Base-by-base conservation (phyloP, 2,797 vertebrate species). In the Cossypha caffra region DNA sequence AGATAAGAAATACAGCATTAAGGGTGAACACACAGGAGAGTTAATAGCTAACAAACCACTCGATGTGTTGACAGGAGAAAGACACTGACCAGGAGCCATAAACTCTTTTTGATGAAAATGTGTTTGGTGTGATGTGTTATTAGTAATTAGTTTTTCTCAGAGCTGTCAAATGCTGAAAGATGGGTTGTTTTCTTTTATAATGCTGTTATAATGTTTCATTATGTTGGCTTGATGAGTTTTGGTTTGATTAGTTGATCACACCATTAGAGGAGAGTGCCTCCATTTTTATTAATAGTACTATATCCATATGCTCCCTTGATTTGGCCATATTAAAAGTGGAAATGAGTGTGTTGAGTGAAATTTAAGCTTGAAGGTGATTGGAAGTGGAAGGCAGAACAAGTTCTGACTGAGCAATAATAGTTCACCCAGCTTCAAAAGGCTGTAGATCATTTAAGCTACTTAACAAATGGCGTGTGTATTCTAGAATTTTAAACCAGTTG, bases 1-100 rank as follows among this genome's bases (percentile, higher is more conserved):
- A 96, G 96, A 93, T 91, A 96, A 97, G 95, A 94, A 95, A 88
- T 93, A 42, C 37, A 88, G 45, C 74, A 75, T 63, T 78, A 51
- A 80, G 52, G 71, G 88, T 89, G 90, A 93, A 16, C 74, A 64
- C 83, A 64, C 88, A 76, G 23, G 84, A 37, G 86, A 90, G 66
- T 77, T 84, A 94, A 86, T 81, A 86, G 79, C 78, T 52, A 43
- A 43, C 67, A 81, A 76, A 82, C 50, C 18, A 18, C 86, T 87
- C 11, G 0, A 14, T 79, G 74, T 69, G 55, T 58, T 80, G 51
- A 17, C 47, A 47, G 64, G 62, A 96, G 54, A 86, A 37, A 61
- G 78, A 58, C 16, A 7, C 24, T 51, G 84, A 86, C 68, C 77
- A 23, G 66, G 37, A 88, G 43, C 66, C 13, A 10, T 52, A 66